Evolutionary conservation across 2,113 vertebrate species (phyloP).

Genomic region (Thalassoma bifasciatum): DNA sequence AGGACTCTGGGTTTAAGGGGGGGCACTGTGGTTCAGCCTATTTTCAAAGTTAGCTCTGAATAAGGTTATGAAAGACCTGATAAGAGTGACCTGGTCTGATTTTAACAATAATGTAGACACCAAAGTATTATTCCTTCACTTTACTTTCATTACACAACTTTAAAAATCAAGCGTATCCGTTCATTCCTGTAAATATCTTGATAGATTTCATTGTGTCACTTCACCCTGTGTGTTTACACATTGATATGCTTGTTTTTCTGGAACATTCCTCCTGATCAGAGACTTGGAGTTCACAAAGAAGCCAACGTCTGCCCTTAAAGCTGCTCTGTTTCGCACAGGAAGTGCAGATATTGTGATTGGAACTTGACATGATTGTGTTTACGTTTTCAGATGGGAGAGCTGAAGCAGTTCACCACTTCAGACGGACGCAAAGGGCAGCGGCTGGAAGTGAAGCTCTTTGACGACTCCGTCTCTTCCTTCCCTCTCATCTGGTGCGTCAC

Average conservation of each 20-base stretch:
- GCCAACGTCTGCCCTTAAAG: conserved; percentile 20
- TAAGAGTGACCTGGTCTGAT: background rate
- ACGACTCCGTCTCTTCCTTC: conserved; percentile 91
- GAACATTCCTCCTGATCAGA: conserved; percentile 21
- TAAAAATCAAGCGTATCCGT: background rate
- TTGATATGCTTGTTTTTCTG: conserved; percentile 1
- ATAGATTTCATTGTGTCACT: background rate
- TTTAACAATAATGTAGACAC: background rate
- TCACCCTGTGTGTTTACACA: conserved; percentile 24
- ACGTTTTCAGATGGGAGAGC: conserved; percentile 86
- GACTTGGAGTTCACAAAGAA: conserved; percentile 29
- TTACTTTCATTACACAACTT: background rate
- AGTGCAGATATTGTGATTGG: conserved; percentile 12
- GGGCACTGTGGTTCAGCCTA: too few relatives aligned
- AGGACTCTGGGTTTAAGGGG: too few relatives aligned
- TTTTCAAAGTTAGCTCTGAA: background rate
- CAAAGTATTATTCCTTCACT: conserved; percentile 4
- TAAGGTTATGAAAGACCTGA: conserved; percentile 35
- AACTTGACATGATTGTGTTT: conserved; percentile 46
- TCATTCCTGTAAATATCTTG: conserved; percentile 15
- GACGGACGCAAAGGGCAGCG: conserved; percentile 93
- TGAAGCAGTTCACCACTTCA: conserved; percentile 90
- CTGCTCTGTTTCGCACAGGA: conserved; percentile 4
- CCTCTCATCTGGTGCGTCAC: conserved; percentile 88
- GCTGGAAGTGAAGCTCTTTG: conserved; percentile 93